Conservation (phyloP, 1,140 invertebrate species). For the Cryptotermes secundus region DNA sequence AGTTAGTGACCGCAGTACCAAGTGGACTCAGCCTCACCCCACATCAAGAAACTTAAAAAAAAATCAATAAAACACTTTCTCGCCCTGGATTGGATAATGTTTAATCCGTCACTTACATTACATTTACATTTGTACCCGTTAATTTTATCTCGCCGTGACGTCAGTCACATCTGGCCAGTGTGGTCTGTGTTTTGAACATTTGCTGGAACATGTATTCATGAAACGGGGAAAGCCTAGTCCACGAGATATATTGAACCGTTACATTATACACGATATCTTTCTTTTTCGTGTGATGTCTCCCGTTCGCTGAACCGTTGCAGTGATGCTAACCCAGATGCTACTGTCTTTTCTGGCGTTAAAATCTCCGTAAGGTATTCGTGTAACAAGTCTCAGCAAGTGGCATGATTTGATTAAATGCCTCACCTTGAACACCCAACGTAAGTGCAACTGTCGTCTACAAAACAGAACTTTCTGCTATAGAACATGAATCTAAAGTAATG, state of each 20-base stretch:
- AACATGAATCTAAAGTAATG: no score
- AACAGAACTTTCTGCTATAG: no score
- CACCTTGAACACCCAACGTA: no score
- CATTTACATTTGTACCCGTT: no score
- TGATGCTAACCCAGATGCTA: background rate
- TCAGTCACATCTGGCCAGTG: background rate
- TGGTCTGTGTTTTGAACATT: background rate
- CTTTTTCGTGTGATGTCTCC: background rate
- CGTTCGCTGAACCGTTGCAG: background rate
- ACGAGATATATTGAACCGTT: background rate
- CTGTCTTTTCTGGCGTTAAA: background rate
- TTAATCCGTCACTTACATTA: no score
- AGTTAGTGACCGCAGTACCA: no score
- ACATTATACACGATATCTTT: background rate
- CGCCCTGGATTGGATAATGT: no score
- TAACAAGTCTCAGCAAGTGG: background rate
- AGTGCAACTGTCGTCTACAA: no score
- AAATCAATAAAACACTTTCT: no score
- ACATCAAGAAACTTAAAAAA: no score
- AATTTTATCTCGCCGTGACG: no score
- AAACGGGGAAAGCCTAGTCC: background rate
- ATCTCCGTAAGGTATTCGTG: background rate
- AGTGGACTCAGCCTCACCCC: no score
- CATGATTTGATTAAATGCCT: background rate
- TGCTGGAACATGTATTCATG: background rate